A percentile compares a stretch with the other conserved stretches of the same genome.
phyloP scores from a whole-genome alignment of 2,113 vertebrate species.

The Pedetes capensis region DNA sequence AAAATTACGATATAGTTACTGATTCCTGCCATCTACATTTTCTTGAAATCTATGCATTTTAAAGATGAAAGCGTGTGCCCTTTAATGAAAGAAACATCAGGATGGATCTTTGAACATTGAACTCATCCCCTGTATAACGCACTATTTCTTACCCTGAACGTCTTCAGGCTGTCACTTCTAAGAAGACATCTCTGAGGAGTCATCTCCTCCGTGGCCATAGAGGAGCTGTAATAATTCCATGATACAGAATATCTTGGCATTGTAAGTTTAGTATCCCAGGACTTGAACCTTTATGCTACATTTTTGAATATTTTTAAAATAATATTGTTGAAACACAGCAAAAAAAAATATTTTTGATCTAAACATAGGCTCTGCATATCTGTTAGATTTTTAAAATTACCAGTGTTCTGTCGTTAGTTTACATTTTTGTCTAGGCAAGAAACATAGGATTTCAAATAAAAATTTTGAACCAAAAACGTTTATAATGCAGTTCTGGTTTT shows the following conservation, averaged over 20 bases:
- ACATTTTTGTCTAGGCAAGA: conserved; percentile 77
- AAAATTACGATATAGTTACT: conserved; percentile 42
- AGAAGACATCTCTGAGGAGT: background rate
- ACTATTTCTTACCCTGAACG: background rate
- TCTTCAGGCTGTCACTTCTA: background rate
- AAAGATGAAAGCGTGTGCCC: conserved; percentile 35
- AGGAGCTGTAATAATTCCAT: conserved; percentile 10
- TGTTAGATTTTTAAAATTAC: conserved; percentile 70
- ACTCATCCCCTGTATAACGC: background rate
- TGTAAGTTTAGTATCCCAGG: conserved; percentile 40
- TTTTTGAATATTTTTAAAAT: conserved; percentile 76
- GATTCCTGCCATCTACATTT: conserved; percentile 24
- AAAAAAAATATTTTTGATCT: conserved; percentile 77
- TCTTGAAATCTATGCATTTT: conserved; percentile 57
- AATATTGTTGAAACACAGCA: conserved; percentile 56
- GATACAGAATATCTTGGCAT: background rate
- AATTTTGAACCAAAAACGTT: conserved; percentile 84
- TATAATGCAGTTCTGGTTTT: conserved; percentile 83
- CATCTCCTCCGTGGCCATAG: background rate
- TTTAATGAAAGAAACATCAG: background rate
- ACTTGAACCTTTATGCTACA: conserved; percentile 71
- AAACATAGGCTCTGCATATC: conserved; percentile 71
- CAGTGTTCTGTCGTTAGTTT: conserved; percentile 58
- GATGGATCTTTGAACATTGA: background rate
- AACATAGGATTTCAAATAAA: conserved; percentile 79